Base-by-base conservation (phyloP, 1,140 invertebrate genomes). In the Drosophila gunungcola region DNA sequence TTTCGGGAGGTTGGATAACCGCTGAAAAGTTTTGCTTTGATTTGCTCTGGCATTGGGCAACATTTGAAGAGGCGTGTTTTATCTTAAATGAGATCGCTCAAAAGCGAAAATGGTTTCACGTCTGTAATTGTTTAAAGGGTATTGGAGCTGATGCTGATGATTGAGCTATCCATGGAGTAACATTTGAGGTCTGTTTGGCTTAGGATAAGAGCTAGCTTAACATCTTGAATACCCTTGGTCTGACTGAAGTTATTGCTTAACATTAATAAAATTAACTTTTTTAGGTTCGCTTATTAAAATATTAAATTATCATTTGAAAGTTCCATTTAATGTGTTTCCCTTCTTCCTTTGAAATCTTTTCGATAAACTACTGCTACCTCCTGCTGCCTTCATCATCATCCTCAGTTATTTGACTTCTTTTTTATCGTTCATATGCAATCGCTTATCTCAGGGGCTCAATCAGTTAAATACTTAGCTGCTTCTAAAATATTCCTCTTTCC, bases 81-180 rank as follows among this genome's bases (percentile, higher is more conserved):
- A 81, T 77, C 78, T 77, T 12, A 81, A 81, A 83, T 79, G 63
- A 62, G 81, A 83, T 70, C 60, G 48, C 54, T 58, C 52, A 41
- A 58, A 53, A 63, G 36, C 29, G 27, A 48, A 54, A 67, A 68
- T 61, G 64, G 65, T 64, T 80, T 58, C 45, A 41, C 48, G 49
- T 57, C 48, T 51, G 64, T 56, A 49, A 65, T 56, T 57, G 51
- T 43, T 32, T 38, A 65, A 42, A 11, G 21, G 36, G 38, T 9
- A 49, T 62, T 11, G 25, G 39, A 27, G 16, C 36, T 29, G 34
- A 39, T 67, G 32, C 42, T 58, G 34, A 21, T 73, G 16, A n/a
- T 21, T 41, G n/a, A 4, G 29, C n/a, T 49, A 41, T 36, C 51
- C 36, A 34, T 49, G 13, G 12, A 39, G 12, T 32, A 32, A 36